A percentile compares a stretch with the other conserved stretches of the same genome.
phyloP scores from a whole-genome alignment of 2,888 invertebrate genomes.

The Volucella bombylans region DNA sequence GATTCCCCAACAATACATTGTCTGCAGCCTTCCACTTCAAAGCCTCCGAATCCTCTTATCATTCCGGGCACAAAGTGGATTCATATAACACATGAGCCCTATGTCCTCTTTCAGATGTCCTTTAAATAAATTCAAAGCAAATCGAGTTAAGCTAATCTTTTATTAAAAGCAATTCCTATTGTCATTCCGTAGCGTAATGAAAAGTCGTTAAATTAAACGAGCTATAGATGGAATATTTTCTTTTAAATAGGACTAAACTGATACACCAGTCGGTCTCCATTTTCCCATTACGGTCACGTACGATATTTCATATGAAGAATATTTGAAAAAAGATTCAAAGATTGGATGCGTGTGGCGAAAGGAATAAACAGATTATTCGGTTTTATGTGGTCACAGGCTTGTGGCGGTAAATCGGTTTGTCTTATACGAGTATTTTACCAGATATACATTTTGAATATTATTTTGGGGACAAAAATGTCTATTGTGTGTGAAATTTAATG shows the following conservation, averaged over 20 bases:
- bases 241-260: constrained; percentile 48
- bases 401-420: constrained; percentile 62
- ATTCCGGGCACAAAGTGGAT: constrained; percentile 43
- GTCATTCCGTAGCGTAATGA: constrained; percentile 70
- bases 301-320: constrained; percentile 65
- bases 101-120: constrained; percentile 30
- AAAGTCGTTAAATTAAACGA: constrained; percentile 73
- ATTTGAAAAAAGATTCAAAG: constrained; percentile 53
- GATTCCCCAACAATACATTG: too few species aligned
- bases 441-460: constrained; percentile 36
- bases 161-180: constrained; percentile 71
- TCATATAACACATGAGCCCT: constrained; percentile 57
- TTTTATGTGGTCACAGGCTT: constrained; percentile 67
- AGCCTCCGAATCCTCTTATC: constrained; percentile 27
- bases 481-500: constrained; percentile 26
- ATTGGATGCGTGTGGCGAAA: constrained; percentile 50
- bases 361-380: constrained; percentile 72
- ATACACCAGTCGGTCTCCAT: constrained; percentile 30
- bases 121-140: constrained; percentile 64
- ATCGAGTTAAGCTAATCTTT: constrained; percentile 67
- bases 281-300: constrained; percentile 71
- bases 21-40: not conserved
- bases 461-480: constrained; percentile 22
- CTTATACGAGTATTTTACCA: not conserved
- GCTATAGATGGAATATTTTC: constrained; percentile 47